Conservation (phyloP, 2,113 vertebrate species). For the Labeo catla region DNA sequence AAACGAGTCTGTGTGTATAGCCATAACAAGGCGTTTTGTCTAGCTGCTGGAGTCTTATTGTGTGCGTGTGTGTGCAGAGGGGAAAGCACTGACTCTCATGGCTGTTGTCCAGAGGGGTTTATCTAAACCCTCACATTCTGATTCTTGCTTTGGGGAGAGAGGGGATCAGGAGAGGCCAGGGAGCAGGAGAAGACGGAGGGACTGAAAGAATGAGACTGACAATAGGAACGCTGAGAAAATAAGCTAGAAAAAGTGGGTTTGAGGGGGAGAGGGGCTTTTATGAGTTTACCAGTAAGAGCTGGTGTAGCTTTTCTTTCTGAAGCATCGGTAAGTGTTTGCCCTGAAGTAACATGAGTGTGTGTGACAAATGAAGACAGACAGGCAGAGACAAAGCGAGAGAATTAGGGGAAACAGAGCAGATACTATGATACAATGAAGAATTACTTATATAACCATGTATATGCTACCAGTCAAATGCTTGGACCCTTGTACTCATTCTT, state of each 20-base stretch:
- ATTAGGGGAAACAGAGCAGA: not conserved
- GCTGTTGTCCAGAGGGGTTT: conserved; percentile 26
- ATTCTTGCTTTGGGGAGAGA: conserved; percentile 48
- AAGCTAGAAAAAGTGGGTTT: conserved; percentile 57
- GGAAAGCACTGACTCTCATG: conserved; percentile 27
- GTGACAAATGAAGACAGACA: conserved; percentile 39
- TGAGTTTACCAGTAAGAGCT: conserved; percentile 12
- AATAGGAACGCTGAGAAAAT: conserved; percentile 42
- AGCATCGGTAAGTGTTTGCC: not conserved
- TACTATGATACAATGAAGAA: conserved; percentile 22
- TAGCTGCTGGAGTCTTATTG: conserved; percentile 36
- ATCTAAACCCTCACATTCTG: conserved; percentile 35
- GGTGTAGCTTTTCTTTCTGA: not conserved
- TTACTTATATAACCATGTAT: not conserved
- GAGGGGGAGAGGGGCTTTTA: conserved; percentile 28
- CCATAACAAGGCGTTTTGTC: conserved; percentile 24
- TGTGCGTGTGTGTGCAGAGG: conserved; percentile 34
- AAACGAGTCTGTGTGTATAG: conserved; percentile 4
- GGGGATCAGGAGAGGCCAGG: conserved; percentile 15
- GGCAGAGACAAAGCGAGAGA: conserved; percentile 37
- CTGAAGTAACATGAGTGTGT: conserved; percentile 13
- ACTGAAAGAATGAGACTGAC: conserved; percentile 29
- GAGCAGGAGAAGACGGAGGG: conserved; percentile 11
- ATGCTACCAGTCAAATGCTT: conserved; percentile 8
- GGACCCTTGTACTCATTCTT: not conserved